Percentiles rank a stretch among this genome's conserved stretches.
Conservation (phyloP, 2,888 invertebrate genomes). For the Falcaria lacertinaria region DNA sequence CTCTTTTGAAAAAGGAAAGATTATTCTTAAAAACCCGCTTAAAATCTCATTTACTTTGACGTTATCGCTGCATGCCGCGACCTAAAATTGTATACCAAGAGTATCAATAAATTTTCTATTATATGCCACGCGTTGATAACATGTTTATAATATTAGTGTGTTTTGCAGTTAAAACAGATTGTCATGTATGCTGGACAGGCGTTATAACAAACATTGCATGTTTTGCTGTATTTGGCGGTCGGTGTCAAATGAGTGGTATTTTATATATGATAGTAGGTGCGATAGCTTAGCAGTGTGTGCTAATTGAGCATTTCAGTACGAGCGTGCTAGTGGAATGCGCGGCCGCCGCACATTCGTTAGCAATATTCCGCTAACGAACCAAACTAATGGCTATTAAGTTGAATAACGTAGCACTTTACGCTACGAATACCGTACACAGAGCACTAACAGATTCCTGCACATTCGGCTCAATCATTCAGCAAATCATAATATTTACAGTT, state of each 20-base stretch:
- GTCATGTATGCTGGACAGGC: too few relatives aligned
- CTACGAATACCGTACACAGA: constrained; percentile 53
- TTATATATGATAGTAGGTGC: constrained; percentile 45
- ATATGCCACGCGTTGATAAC: too few relatives aligned
- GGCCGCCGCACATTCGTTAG: constrained; percentile 72
- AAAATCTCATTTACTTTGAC: constrained; percentile 10
- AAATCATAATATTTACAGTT: constrained; percentile 9
- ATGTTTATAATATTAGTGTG: not conserved
- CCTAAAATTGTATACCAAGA: too few relatives aligned
- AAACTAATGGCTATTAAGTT: constrained; percentile 77
- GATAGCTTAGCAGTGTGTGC: constrained; percentile 53
- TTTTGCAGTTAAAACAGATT: not conserved
- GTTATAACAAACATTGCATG: not conserved
- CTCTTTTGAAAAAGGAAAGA: constrained; percentile 29
- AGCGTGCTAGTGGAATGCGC: constrained; percentile 49
- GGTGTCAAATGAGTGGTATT: constrained; percentile 43
- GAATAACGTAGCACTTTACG: constrained; percentile 74
- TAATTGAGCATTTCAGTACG: constrained; percentile 69
- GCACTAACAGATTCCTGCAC: constrained; percentile 36
- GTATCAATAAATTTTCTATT: too few relatives aligned
- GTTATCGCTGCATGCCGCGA: not conserved
- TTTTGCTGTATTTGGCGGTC: constrained; percentile 13
- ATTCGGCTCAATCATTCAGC: constrained; percentile 22
- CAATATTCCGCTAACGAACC: constrained; percentile 78
- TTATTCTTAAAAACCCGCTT: constrained; percentile 18